Conservation (phyloP, 2,113 vertebrate species). For the Gallinago media region DNA sequence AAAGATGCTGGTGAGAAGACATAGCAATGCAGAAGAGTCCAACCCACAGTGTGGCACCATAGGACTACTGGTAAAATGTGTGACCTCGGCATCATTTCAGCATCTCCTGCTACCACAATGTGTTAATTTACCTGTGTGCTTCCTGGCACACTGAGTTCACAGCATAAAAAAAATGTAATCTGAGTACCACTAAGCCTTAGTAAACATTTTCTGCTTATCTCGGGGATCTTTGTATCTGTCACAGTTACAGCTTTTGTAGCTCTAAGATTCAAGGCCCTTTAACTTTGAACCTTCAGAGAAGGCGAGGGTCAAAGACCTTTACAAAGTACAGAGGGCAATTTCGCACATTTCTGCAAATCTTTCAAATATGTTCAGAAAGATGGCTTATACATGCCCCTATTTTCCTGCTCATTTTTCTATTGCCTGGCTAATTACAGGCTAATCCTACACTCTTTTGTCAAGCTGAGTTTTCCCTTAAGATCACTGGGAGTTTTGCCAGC, state of each 20-base stretch:
- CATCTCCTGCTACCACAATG: background rate
- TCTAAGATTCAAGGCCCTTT: background rate
- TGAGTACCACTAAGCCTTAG: background rate
- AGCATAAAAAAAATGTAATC: background rate
- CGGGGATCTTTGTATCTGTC: background rate
- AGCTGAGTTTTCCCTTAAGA: background rate
- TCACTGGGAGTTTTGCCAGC: background rate
- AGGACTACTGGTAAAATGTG: background rate
- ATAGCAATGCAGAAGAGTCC: background rate
- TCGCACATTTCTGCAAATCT: background rate
- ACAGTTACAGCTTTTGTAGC: background rate
- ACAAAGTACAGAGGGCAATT: background rate
- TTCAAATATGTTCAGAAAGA: background rate
- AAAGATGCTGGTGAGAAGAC: background rate
- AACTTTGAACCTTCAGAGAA: background rate
- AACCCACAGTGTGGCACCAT: slow-evolving; percentile 6
- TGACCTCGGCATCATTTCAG: background rate
- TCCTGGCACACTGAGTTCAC: background rate
- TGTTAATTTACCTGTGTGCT: background rate
- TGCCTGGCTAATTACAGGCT: background rate
- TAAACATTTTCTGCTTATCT: background rate
- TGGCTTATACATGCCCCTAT: background rate
- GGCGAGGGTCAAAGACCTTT: background rate
- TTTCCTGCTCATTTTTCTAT: background rate
- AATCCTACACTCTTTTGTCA: background rate